Conservation (phyloP, 2,113 vertebrate genomes). For the Silurus glanis region DNA sequence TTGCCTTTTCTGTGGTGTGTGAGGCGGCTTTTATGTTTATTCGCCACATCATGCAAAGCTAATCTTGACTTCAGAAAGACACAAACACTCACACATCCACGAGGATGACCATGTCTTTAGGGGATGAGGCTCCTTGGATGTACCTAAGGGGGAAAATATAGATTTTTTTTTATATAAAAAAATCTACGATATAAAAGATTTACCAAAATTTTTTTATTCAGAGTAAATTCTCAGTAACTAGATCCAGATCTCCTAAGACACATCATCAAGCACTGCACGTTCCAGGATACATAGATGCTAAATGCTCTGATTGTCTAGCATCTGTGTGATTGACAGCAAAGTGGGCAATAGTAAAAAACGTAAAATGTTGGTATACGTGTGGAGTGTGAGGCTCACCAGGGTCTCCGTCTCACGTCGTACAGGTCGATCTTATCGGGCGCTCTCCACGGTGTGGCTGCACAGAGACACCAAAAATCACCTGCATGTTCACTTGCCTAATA, state of each 20-base stretch:
- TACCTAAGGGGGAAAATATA: slow-evolving; percentile 75
- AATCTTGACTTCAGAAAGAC: not conserved
- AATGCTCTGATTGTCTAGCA: not conserved
- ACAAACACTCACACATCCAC: slow-evolving; percentile 91
- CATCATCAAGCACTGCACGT: not conserved
- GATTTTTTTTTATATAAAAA: not conserved
- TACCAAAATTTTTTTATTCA: slow-evolving; percentile 5
- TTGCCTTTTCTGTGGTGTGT: not conserved
- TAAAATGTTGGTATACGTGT: not conserved
- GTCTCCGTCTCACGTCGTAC: slow-evolving; percentile 92
- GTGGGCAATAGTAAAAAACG: not conserved
- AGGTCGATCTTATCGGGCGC: slow-evolving; percentile 96
- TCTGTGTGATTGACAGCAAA: not conserved
- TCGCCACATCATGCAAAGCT: not conserved
- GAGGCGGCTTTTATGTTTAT: not conserved
- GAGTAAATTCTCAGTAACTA: not conserved
- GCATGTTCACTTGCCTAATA: no score
- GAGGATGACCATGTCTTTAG: slow-evolving; percentile 99
- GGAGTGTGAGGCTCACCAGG: slow-evolving; percentile 79
- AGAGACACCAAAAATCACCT: not conserved
- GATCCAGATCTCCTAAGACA: not conserved
- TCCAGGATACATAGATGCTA: not conserved
- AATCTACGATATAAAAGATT: not conserved
- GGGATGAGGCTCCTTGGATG: slow-evolving; percentile 95
- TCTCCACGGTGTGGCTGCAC: slow-evolving; percentile 89